Base-by-base conservation (phyloP, 2,113 vertebrate species). In the Cygnus buccinator region DNA sequence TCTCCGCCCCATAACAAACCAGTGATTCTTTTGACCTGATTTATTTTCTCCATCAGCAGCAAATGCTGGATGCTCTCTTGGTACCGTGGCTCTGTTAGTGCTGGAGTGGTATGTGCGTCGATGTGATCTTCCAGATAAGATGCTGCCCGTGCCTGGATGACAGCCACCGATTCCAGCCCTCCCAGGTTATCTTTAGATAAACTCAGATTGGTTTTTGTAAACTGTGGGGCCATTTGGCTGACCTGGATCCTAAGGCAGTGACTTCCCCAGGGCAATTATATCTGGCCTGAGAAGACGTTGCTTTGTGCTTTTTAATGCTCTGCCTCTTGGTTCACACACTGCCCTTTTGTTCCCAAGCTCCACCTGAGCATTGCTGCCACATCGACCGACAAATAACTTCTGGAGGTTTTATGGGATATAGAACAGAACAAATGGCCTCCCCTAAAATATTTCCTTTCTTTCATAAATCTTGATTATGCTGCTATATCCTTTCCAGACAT, bases 71-170 rank as follows among this genome's bases (percentile, higher is more conserved):
- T 20, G 41, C 52, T 50, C 26, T 13, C 6, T 19, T 25, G 15
- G 14, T 67, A 13, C 25, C n/a, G 0, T 1, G 6, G 25, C 76
- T n/a, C 33, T 17, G 0, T 25, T 54, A 37, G 44, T 0, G 1
- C 15, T 4, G 19, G 31, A 26, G 10, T 12, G 12, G 20, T 1
- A 4, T 0, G 11, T 13, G 5, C 33, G 14, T 10, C 2, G 12
- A 5, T 3, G 21, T 16, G 22, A 35, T 28, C 62, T 31, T 18
- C 46, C 71, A 55, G 46, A 37, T 41, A n/a, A 93, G 66, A 41
- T 4, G 26, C 18, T 63, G 50, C 39, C 61, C 22, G 0, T 1
- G 15, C 52, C 3, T 7, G 52, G 54, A 14, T 19, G 41, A 8
- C 1, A 1, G 48, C n/a, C 87, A 50, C 19, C 0, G 2, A 4